Conservation (phyloP, 2,888 invertebrate genomes). For the Lysandra coridon region DNA sequence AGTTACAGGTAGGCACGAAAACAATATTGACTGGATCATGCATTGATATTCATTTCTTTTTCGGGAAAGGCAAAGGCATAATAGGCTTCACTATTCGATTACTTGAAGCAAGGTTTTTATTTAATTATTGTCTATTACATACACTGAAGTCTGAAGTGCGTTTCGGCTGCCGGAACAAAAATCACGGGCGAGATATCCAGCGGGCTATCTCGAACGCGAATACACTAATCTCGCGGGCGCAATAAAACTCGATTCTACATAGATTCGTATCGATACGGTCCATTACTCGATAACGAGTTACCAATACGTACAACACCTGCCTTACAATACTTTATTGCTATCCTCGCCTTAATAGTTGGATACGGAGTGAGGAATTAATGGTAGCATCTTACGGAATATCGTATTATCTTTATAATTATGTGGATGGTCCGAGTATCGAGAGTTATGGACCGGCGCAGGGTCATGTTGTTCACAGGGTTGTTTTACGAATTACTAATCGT, state of each 20-base stretch:
- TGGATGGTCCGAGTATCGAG: background rate
- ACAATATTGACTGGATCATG: background rate
- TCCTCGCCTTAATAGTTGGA: conserved; percentile 44
- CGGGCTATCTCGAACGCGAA: conserved; percentile 40
- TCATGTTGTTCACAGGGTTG: background rate
- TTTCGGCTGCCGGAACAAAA: conserved; percentile 37
- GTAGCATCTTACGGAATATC: conserved; percentile 34
- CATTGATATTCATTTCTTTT: background rate
- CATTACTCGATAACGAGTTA: conserved; percentile 49
- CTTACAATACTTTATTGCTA: conserved; percentile 45
- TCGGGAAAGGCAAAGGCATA: background rate
- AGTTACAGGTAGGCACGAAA: background rate
- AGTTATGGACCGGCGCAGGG: background rate
- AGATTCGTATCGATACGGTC: conserved; percentile 46
- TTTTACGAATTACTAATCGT: background rate
- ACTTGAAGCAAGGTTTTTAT: too few relatives aligned
- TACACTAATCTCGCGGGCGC: conserved; percentile 45
- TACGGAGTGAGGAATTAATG: conserved; percentile 44
- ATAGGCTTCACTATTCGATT: too few relatives aligned
- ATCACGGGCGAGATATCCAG: conserved; percentile 31
- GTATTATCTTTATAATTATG: conserved; percentile 31
- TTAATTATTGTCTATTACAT: too few relatives aligned
- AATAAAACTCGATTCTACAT: conserved; percentile 48
- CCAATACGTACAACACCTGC: conserved; percentile 47
- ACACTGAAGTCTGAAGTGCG: conserved; percentile 16